Conservation (phyloP, 2,888 invertebrate species). For the Agrotis ipsilon region DNA sequence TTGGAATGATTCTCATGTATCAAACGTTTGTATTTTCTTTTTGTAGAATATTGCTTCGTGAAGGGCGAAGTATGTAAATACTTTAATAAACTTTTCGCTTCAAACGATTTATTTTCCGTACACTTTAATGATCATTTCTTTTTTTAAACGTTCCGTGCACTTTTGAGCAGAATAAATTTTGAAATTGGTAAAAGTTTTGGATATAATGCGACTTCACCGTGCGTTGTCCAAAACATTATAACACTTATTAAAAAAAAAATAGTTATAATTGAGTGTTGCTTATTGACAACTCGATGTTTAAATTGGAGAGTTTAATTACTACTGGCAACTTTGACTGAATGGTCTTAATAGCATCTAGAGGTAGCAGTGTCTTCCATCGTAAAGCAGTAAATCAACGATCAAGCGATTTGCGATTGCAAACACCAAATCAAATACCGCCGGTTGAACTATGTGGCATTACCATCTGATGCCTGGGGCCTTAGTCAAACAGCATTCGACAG, state of each 20-base stretch:
- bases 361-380: neutral
- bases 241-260: neutral
- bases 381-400: constrained; percentile 27
- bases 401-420: constrained; percentile 54
- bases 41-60: neutral
- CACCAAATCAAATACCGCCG: constrained; percentile 60
- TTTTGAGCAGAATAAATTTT: no score
- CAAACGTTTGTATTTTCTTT: neutral
- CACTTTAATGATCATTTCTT: no score
- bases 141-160: no score
- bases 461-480: constrained; percentile 36
- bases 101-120: no score
- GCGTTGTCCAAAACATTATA: neutral
- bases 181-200: no score
- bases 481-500: no score
- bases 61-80: no score
- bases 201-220: no score
- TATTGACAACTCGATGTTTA: constrained; percentile 1
- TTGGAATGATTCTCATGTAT: constrained; percentile 10
- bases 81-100: no score
- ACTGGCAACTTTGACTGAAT: neutral
- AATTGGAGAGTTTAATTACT: constrained; percentile 8
- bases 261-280: neutral
- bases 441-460: constrained; percentile 49
- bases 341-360: neutral